Conservation (phyloP, 2,888 invertebrate species). For the Capitulum mitella region DNA sequence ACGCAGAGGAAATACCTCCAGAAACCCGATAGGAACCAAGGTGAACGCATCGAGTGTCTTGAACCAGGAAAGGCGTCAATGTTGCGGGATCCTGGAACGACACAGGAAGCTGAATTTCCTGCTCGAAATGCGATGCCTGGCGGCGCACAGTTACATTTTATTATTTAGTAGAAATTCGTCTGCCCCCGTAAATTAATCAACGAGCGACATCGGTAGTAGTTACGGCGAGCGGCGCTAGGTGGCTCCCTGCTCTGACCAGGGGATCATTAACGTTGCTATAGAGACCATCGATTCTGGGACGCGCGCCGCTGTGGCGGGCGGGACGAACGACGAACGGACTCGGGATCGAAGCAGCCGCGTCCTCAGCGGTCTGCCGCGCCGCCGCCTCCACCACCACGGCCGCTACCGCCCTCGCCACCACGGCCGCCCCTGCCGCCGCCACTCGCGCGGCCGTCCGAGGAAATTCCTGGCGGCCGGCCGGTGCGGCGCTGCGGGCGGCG, state of each 20-base stretch:
- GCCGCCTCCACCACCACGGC: not conserved
- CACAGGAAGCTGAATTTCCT: too few species aligned
- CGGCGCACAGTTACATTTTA: too few species aligned
- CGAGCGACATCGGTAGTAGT: not conserved
- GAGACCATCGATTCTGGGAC: constrained; percentile 1
- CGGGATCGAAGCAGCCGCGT: not conserved
- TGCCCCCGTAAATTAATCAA: not conserved
- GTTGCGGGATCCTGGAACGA: too few species aligned
- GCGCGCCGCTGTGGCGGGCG: not conserved
- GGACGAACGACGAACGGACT: not conserved
- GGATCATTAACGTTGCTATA: constrained; percentile 20
- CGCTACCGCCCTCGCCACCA: not conserved
- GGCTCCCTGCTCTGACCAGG: not conserved
- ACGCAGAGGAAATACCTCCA: not conserved
- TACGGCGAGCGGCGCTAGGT: not conserved
- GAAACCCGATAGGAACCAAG: too few species aligned
- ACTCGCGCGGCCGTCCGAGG: not conserved
- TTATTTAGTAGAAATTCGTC: not conserved
- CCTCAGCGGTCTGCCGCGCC: too few species aligned
- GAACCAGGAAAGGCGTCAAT: too few species aligned
- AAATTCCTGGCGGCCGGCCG: not conserved
- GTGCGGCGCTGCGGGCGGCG: not conserved
- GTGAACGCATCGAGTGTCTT: too few species aligned
- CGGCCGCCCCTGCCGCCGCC: not conserved
- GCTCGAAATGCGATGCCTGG: too few species aligned